A percentile compares a stretch with the other conserved stretches of the same genome.
These are phyloP conservation scores for Thysanoteuthis rhombus DNA, from an alignment of 2,888 invertebrate species.

Conservation along the genomic window DNA sequence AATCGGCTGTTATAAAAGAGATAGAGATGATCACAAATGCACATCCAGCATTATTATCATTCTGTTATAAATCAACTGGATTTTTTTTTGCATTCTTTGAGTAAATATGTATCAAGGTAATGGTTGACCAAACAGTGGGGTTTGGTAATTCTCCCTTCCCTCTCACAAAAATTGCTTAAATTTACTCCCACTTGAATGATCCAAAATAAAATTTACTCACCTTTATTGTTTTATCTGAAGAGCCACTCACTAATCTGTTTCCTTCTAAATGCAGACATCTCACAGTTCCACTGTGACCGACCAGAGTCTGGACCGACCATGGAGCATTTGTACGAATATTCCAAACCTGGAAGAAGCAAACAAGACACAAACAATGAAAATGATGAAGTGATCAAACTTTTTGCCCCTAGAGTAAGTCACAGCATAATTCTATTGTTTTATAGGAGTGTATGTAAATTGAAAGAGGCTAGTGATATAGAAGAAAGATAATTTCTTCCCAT, in stretches of 20 bases:
- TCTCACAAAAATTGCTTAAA: neutral
- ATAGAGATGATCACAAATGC: too few species aligned
- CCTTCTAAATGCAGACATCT: slow-evolving; percentile 70
- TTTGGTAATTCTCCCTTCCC: neutral
- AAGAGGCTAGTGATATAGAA: too few species aligned
- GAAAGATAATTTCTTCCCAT: too few species aligned
- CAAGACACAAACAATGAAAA: neutral
- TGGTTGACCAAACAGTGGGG: too few species aligned
- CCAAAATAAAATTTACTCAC: slow-evolving; percentile 44
- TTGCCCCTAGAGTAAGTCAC: too few species aligned
- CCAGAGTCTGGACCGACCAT: slow-evolving; percentile 71
- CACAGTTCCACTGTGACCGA: slow-evolving; percentile 71
- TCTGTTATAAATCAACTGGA: too few species aligned
- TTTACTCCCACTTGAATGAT: neutral
- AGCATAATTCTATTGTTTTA: too few species aligned
- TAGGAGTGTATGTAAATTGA: too few species aligned
- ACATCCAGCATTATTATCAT: too few species aligned
- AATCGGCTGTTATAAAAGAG: too few species aligned
- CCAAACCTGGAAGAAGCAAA: slow-evolving; percentile 67
- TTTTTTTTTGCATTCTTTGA: too few species aligned
- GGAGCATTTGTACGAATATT: slow-evolving; percentile 70
- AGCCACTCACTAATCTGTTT: slow-evolving; percentile 69
- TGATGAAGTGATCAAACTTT: neutral
- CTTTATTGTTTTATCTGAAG: slow-evolving; percentile 70
- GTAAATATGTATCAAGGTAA: too few species aligned